Conservation (phyloP, 2,888 invertebrate species). For the Noctua janthina region DNA sequence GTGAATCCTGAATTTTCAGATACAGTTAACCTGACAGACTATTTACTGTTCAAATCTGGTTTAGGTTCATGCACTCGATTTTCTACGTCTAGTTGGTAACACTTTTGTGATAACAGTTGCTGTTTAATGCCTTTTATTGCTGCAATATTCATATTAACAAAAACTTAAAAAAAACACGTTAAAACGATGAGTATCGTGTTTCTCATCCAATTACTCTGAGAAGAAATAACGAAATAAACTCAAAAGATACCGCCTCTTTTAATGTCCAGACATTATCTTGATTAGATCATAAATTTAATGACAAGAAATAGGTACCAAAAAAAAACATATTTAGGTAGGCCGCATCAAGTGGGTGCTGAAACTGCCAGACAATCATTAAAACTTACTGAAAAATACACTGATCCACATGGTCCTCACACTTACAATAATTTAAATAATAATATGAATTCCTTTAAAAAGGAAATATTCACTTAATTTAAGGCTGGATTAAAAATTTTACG, state of each 20-base stretch:
- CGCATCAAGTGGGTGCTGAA: background rate
- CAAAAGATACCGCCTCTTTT: background rate
- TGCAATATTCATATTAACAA: background rate
- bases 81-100: background rate
- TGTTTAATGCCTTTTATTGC: background rate
- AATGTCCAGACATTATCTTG: background rate
- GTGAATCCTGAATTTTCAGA: constrained; percentile 18
- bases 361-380: background rate
- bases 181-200: background rate
- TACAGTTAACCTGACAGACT: constrained; percentile 17
- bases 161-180: background rate
- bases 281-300: background rate
- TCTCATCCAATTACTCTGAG: background rate
- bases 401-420: background rate
- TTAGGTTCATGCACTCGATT: background rate
- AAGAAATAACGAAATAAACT: background rate
- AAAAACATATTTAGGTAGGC: background rate
- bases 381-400: background rate
- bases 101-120: background rate
- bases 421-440: background rate
- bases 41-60: constrained; percentile 19
- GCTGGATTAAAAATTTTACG: background rate
- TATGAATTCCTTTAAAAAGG: background rate
- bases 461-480: background rate
- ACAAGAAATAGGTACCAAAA: background rate